Conservation (phyloP, 92 coral and sea anemone species). For the Parazoanthus swiftii region DNA sequence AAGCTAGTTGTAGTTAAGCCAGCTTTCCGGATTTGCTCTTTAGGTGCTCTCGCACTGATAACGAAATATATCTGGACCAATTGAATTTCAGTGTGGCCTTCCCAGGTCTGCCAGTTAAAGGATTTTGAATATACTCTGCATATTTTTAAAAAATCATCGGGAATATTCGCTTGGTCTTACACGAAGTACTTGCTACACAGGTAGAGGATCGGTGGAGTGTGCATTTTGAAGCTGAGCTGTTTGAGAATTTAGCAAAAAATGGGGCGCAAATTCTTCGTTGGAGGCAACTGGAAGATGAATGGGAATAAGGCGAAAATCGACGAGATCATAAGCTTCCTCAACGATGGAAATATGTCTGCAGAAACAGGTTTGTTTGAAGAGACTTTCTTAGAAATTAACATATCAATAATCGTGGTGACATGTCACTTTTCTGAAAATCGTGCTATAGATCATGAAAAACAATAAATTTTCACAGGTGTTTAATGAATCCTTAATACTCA, state of each 20-base stretch:
- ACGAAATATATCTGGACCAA: no score
- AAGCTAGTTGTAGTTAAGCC: no score
- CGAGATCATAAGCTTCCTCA: slow-evolving; percentile 69
- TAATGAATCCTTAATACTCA: background rate
- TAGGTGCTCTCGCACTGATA: no score
- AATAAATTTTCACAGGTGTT: background rate
- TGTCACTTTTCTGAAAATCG: slow-evolving; percentile 7
- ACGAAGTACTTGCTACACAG: no score
- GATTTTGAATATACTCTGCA: no score
- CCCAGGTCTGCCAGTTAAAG: no score
- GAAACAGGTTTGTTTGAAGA: slow-evolving; percentile 68
- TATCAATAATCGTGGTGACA: background rate
- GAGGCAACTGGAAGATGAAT: slow-evolving; percentile 99
- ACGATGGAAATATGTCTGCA: slow-evolving; percentile 49
- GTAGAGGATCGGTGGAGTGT: no score
- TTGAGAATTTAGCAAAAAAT: slow-evolving; percentile 33
- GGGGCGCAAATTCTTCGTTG: slow-evolving; percentile 94
- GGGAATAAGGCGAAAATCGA: slow-evolving; percentile 80
- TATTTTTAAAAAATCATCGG: no score
- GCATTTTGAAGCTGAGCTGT: no score
- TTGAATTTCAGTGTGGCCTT: no score
- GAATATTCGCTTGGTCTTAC: no score
- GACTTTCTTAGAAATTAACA: background rate
- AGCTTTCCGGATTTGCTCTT: no score
- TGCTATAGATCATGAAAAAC: background rate